Evolutionary conservation across 2,797 vertebrate species (phyloP).

Genomic region (Spinus pinus): DNA sequence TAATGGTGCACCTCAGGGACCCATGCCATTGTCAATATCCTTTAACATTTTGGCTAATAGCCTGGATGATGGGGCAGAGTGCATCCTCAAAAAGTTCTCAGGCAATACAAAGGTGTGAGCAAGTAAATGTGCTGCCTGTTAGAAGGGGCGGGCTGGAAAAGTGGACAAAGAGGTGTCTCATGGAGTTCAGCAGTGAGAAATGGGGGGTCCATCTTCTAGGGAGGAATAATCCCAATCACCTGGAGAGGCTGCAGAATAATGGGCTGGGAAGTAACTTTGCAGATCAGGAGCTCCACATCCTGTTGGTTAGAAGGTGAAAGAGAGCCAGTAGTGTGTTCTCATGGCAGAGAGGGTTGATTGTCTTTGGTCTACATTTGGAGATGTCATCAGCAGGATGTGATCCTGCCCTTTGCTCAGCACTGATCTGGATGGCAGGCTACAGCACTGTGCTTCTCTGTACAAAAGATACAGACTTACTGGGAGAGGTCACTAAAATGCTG

Average conservation of each 20-base stretch:
- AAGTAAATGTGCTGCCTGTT: neutral
- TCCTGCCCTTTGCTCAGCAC: neutral
- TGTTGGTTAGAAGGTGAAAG: rapidly evolving
- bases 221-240: neutral
- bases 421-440: too few species aligned
- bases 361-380: neutral
- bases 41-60: neutral
- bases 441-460: too few species aligned
- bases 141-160: neutral
- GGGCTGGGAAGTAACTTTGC: neutral
- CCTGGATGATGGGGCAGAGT: neutral
- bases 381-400: neutral
- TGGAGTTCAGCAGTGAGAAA: neutral
- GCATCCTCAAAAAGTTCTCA: neutral
- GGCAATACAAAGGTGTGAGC: neutral
- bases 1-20: neutral
- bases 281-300: neutral
- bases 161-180: neutral
- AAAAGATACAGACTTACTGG: neutral
- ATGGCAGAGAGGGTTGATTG: neutral
- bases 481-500: neutral
- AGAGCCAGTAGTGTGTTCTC: neutral
- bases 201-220: neutral
- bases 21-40: rapidly evolving
- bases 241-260: neutral